Conservation (phyloP, 2,888 invertebrate genomes). For the Biston stratarius region DNA sequence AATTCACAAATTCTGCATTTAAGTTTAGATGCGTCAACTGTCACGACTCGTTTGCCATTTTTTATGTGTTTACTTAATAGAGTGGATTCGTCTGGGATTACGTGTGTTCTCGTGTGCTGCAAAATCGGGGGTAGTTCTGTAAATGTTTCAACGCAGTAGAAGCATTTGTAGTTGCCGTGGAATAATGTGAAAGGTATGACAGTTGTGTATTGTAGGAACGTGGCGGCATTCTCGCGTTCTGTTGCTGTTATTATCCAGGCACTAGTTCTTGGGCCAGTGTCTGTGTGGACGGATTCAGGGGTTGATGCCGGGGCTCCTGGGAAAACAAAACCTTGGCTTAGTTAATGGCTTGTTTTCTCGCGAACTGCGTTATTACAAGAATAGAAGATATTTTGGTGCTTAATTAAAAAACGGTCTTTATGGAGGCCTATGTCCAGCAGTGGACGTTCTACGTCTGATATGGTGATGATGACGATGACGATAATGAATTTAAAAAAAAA, state of each 20-base stretch:
- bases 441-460: too few species aligned
- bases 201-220: constrained; percentile 73
- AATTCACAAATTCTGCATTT: constrained; percentile 76
- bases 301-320: constrained; percentile 46
- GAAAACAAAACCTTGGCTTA: constrained; percentile 46
- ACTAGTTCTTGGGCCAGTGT: neutral
- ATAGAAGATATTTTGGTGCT: neutral
- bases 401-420: too few species aligned
- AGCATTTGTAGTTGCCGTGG: constrained; percentile 81
- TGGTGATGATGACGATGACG: too few species aligned
- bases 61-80: constrained; percentile 71
- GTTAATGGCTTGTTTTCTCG: neutral
- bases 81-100: constrained; percentile 62
- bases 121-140: constrained; percentile 70
- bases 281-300: neutral
- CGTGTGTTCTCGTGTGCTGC: constrained; percentile 30
- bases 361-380: neutral
- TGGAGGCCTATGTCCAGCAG: too few species aligned
- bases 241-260: constrained; percentile 80
- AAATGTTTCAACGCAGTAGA: constrained; percentile 76
- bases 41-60: constrained; percentile 78
- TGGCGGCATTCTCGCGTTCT: constrained; percentile 78
- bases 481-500: too few species aligned
- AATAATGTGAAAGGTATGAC: constrained; percentile 79
- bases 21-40: constrained; percentile 76